Evolutionary conservation across 2,113 vertebrate species (phyloP), one percentile per base, ranked within the genome.

Genomic region (Microtus pennsylvanicus): DNA sequence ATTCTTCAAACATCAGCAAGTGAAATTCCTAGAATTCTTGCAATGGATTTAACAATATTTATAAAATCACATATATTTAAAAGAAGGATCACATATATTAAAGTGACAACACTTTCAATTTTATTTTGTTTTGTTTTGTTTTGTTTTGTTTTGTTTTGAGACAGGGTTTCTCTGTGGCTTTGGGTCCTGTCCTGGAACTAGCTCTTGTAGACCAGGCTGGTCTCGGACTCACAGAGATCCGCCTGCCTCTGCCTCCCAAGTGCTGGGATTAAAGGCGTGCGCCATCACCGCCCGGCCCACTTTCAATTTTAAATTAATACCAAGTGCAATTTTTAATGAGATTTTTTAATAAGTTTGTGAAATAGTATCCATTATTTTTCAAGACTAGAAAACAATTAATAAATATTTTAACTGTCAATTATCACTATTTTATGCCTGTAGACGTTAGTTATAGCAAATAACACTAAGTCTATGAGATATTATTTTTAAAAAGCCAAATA

Each of bases 341-440:
- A 2, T 70, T 55, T 50, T 85, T 67, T 89, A 35, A 75, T n/a
- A 93, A 63, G 2, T 74, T 81, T 77, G 10, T 70, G 30, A 24
- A 38, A 52, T 82, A 24, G 75, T 95, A 85, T 95, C 26, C 89
- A 61, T 38, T 55, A 61, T n/a, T 50, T 96, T 87, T 58, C 33
- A 95, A 90, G 38, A 82, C 26, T 81, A 38, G 13, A 87, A 7
- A 74, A 88, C 69, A 70, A 10, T 77, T n/a, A 38, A 30, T 83
- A 87, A 47, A 16, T 76, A 1, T 42, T 16, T 7, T 75, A 52
- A 33, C 85, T 24, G 47, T 33, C 82, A 42, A 83, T 61, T 33
- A 19, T 11, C 26, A 22, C 80, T 94, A 94, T 65, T 75, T 61
- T 28, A 82, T 69, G 3, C 24, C 28, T 30, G 1, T 86, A 12